Conservation (phyloP, 2,888 invertebrate genomes). For the Drosophila recens region DNA sequence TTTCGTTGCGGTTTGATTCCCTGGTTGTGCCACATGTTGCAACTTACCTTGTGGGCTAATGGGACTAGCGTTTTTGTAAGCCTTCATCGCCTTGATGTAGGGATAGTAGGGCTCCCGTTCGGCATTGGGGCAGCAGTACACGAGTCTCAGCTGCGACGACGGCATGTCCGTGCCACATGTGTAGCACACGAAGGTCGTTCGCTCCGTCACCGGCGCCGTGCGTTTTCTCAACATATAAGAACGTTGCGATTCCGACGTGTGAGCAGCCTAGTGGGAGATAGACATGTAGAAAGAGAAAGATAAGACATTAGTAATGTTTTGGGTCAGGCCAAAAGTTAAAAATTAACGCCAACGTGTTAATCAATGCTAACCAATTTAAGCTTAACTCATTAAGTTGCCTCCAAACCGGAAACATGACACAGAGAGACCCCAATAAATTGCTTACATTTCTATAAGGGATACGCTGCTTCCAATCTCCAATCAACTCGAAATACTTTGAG, state of each 20-base stretch:
- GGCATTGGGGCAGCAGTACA: slow-evolving; percentile 93
- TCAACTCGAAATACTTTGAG: slow-evolving; percentile 1
- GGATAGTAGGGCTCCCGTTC: slow-evolving; percentile 96
- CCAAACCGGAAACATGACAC: slow-evolving; percentile 14
- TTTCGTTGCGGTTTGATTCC: not conserved
- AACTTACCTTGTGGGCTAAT: slow-evolving; percentile 93
- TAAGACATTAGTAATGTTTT: slow-evolving; percentile 25
- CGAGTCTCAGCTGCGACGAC: slow-evolving; percentile 91
- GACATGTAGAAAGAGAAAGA: slow-evolving; percentile 7
- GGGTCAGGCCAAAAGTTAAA: slow-evolving; percentile 24
- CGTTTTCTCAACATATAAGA: slow-evolving; percentile 93
- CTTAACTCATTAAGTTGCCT: slow-evolving; percentile 19
- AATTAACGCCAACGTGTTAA: slow-evolving; percentile 28
- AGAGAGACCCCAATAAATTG: slow-evolving; percentile 7
- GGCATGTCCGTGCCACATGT: slow-evolving; percentile 94
- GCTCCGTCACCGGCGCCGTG: slow-evolving; percentile 87
- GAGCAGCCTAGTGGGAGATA: slow-evolving; percentile 86
- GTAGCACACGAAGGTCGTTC: slow-evolving; percentile 94
- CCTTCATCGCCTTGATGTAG: slow-evolving; percentile 92
- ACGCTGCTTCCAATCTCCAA: not conserved
- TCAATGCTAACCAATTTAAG: slow-evolving; percentile 31
- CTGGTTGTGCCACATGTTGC: not conserved
- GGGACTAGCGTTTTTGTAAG: slow-evolving; percentile 94
- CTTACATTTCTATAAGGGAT: slow-evolving; percentile 6
- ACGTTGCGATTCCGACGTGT: slow-evolving; percentile 91